phyloP scores from a whole-genome alignment of 2,888 invertebrate species.

The Emmelina monodactyla region DNA sequence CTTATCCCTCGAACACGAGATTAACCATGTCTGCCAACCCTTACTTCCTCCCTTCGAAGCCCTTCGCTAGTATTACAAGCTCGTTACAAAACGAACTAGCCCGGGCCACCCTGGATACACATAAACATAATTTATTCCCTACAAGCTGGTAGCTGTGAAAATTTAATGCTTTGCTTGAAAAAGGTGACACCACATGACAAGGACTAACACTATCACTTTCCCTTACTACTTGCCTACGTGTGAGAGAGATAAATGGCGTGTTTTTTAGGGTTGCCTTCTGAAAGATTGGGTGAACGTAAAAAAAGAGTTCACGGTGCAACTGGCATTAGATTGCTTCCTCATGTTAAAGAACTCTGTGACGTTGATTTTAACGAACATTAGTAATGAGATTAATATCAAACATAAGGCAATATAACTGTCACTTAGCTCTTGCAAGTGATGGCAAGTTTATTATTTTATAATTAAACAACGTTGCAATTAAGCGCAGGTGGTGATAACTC shows the following conservation, averaged over 20 bases:
- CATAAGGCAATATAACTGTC: too few species aligned
- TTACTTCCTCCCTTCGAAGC: constrained; percentile 48
- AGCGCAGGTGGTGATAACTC: too few species aligned
- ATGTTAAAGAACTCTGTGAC: constrained; percentile 5
- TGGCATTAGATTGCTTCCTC: constrained; percentile 35
- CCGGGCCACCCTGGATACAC: constrained; percentile 61
- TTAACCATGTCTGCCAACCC: constrained; percentile 38
- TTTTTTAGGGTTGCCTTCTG: constrained; percentile 32
- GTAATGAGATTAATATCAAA: too few species aligned
- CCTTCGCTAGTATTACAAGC: constrained; percentile 1
- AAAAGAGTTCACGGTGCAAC: constrained; percentile 50
- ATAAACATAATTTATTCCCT: constrained; percentile 57
- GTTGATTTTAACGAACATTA: constrained; percentile 29
- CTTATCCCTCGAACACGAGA: constrained; percentile 25
- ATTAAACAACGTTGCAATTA: too few species aligned
- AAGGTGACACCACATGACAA: constrained; percentile 49
- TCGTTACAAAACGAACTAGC: constrained; percentile 33
- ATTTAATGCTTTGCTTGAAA: constrained; percentile 47
- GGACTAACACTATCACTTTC: constrained; percentile 27
- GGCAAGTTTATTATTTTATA: too few species aligned
- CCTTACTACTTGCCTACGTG: constrained; percentile 25
- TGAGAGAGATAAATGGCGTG: constrained; percentile 26
- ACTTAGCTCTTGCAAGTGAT: too few species aligned
- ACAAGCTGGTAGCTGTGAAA: constrained; percentile 54
- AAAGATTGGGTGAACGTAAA: too few species aligned